These are phyloP conservation scores for Delphinapterus leucas DNA, from an alignment of 2,113 vertebrate species.

Conservation along the genomic window DNA sequence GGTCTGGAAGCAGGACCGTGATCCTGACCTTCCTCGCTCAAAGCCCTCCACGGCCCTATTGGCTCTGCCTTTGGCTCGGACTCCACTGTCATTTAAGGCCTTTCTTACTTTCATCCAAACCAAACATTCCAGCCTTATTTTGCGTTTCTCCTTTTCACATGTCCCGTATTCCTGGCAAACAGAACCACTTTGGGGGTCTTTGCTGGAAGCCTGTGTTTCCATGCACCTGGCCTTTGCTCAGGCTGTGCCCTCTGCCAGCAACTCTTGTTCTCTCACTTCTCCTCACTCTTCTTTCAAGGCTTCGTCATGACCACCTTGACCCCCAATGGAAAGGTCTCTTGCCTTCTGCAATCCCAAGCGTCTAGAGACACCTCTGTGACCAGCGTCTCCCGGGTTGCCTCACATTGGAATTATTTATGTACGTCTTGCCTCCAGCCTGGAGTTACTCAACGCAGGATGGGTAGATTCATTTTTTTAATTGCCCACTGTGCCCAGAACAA, in stretches of 20 bases:
- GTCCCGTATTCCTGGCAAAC: background rate
- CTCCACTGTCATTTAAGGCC: background rate
- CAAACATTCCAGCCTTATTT: background rate
- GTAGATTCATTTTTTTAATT: background rate
- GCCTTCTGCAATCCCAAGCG: background rate
- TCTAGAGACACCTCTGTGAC: no score
- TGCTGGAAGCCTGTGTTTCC: background rate
- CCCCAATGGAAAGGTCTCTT: background rate
- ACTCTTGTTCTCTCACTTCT: background rate
- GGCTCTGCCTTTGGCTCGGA: background rate
- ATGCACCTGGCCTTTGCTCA: background rate
- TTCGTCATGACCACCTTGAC: background rate
- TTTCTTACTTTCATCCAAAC: background rate
- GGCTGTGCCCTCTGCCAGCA: background rate
- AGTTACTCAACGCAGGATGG: background rate
- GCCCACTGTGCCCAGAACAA: background rate
- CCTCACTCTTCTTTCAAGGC: background rate
- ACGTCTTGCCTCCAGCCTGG: background rate
- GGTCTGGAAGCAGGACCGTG: background rate
- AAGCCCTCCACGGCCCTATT: background rate
- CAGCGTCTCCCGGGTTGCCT: accelerated
- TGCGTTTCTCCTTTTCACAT: background rate
- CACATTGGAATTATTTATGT: background rate
- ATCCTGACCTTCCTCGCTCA: background rate
- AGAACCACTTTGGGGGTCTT: background rate